phyloP scores from a whole-genome alignment of 2,888 invertebrate genomes.

The Antheraea assamensis region DNA sequence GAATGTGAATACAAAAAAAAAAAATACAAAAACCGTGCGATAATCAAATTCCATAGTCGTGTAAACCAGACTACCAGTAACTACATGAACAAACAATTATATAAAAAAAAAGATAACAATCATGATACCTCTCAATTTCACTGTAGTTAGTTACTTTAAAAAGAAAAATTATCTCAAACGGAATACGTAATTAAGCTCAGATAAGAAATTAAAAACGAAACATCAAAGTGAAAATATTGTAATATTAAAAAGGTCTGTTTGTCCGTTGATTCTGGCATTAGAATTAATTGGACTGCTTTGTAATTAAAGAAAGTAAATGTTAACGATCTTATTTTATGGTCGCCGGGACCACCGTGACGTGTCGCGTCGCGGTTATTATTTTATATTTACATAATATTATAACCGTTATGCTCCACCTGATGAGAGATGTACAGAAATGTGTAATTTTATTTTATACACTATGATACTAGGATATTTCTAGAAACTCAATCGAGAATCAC shows the following conservation, averaged over 20 bases:
- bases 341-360: slow-evolving; percentile 9
- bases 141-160: background rate
- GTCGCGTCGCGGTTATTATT: background rate
- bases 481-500: background rate
- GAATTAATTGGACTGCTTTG: slow-evolving; percentile 33
- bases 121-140: background rate
- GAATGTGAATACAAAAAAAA: background rate
- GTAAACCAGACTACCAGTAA: background rate
- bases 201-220: background rate
- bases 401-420: background rate
- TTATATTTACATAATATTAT: slow-evolving; percentile 4
- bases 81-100: background rate
- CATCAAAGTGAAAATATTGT: slow-evolving; percentile 16
- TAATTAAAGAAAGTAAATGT: slow-evolving; percentile 37
- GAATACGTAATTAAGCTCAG: slow-evolving; percentile 6
- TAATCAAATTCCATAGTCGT: background rate
- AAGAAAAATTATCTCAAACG: background rate
- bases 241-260: slow-evolving; percentile 2
- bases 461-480: background rate
- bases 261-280: slow-evolving; percentile 19
- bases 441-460: background rate
- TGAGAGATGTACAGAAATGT: background rate
- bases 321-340: slow-evolving; percentile 32
- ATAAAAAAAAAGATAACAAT: background rate
- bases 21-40: background rate